Conservation (phyloP, 2,888 invertebrate genomes). For the Drepana falcataria region DNA sequence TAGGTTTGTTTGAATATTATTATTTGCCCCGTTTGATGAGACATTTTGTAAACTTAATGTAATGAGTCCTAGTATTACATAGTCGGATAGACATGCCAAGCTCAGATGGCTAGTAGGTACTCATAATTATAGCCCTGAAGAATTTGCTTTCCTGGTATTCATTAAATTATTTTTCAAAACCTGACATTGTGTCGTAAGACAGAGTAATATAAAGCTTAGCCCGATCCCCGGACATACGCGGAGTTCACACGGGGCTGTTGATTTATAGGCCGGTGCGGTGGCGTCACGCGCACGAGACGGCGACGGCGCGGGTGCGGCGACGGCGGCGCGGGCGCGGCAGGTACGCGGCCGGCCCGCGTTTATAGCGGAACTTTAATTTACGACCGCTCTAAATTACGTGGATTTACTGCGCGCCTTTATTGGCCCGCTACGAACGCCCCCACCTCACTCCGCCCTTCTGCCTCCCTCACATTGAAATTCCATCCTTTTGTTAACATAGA, state of each 20-base stretch:
- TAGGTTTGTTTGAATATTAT: no score
- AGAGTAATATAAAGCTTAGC: slow-evolving; percentile 1
- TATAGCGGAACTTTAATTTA: slow-evolving; percentile 77
- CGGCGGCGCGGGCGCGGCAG: slow-evolving; percentile 55
- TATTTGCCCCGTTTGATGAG: no score
- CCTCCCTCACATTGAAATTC: slow-evolving; percentile 38
- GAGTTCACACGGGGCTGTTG: slow-evolving; percentile 52
- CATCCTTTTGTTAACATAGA: slow-evolving; percentile 46
- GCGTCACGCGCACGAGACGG: slow-evolving; percentile 39
- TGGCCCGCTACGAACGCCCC: slow-evolving; percentile 65
- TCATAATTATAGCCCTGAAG: not conserved
- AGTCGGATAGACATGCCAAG: no score
- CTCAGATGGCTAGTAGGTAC: no score
- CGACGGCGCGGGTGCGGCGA: slow-evolving; percentile 32
- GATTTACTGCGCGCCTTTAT: slow-evolving; percentile 77
- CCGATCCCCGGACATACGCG: slow-evolving; percentile 33
- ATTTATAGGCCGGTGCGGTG: slow-evolving; percentile 33
- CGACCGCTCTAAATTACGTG: slow-evolving; percentile 76
- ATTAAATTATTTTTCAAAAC: not conserved
- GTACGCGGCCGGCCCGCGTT: slow-evolving; percentile 63
- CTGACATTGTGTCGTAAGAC: not conserved
- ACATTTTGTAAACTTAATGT: no score
- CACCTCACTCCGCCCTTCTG: slow-evolving; percentile 40
- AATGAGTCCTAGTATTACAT: no score
- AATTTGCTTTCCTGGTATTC: not conserved